Conservation (phyloP, 2,888 invertebrate genomes). For the Aethes cnicana region DNA sequence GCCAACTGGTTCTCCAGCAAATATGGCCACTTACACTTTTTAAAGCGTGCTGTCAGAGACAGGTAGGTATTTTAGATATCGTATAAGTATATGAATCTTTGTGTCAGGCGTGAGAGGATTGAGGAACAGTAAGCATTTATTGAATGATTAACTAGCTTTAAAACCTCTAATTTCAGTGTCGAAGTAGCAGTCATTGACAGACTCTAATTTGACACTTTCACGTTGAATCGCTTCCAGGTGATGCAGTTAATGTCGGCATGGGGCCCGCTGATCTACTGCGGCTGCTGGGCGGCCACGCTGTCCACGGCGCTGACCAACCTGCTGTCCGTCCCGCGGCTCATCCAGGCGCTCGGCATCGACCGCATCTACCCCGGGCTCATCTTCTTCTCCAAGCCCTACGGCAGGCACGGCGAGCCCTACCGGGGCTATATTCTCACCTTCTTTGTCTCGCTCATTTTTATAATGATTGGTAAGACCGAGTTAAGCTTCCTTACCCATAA, state of each 20-base stretch:
- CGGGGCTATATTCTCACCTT: conserved; percentile 96
- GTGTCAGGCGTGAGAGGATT: too few relatives aligned
- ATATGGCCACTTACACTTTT: too few relatives aligned
- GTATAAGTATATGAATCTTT: too few relatives aligned
- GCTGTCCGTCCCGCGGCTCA: conserved; percentile 94
- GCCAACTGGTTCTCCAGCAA: too few relatives aligned
- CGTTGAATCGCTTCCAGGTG: too few relatives aligned
- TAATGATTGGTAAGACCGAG: conserved; percentile 88
- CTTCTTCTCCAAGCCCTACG: conserved; percentile 95
- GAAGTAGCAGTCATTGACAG: too few relatives aligned
- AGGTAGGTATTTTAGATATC: too few relatives aligned
- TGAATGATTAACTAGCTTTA: too few relatives aligned
- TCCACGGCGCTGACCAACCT: conserved; percentile 97
- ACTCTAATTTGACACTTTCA: too few relatives aligned
- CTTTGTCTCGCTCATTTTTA: conserved; percentile 91
- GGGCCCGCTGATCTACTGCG: conserved; percentile 96
- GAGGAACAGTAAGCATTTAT: too few relatives aligned
- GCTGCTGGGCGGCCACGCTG: conserved; percentile 98
- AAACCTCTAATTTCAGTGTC: too few relatives aligned
- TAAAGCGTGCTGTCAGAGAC: too few relatives aligned
- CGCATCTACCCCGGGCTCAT: conserved; percentile 96
- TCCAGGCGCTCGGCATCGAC: conserved; percentile 96
- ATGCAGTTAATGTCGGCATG: conserved; percentile 94
- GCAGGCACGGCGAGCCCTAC: conserved; percentile 91
- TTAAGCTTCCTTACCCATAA: not conserved